Evolutionary conservation across 2,888 invertebrate genomes (phyloP).

Genomic region (Agrochola macilenta): DNA sequence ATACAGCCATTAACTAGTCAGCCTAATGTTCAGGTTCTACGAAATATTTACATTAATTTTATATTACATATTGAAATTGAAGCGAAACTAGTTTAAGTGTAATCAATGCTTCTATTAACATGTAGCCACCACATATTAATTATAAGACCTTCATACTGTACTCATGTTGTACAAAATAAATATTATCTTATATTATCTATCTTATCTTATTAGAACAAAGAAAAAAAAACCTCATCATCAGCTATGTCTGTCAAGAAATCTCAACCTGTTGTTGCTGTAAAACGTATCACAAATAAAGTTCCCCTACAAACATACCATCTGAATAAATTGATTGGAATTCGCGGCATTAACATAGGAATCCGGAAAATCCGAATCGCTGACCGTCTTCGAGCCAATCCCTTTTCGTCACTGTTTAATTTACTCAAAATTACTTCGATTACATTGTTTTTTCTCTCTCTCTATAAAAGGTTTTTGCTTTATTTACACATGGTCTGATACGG

Average conservation of each 20-base stretch:
- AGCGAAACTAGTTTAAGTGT: conserved; percentile 13
- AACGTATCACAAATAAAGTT: conserved; percentile 51
- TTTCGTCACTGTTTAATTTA: conserved; percentile 63
- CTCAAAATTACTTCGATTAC: conserved; percentile 53
- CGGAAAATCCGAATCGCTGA: conserved; percentile 50
- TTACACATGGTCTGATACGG: conserved; percentile 22
- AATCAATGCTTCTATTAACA: too few relatives aligned
- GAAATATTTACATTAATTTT: conserved; percentile 11
- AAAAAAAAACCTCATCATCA: neutral
- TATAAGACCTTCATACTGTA: too few relatives aligned
- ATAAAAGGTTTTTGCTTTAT: conserved; percentile 42
- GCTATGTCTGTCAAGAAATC: conserved; percentile 1
- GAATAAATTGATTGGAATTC: conserved; percentile 66
- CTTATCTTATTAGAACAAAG: too few relatives aligned
- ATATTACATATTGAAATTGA: neutral
- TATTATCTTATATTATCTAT: too few relatives aligned
- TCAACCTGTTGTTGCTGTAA: conserved; percentile 37
- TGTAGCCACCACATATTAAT: too few relatives aligned
- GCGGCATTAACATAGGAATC: conserved; percentile 60
- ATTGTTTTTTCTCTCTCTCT: conserved; percentile 32
- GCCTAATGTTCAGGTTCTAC: conserved; percentile 1
- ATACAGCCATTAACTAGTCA: neutral
- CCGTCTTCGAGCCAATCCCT: conserved; percentile 54
- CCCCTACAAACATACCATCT: conserved; percentile 36
- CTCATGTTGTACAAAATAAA: too few relatives aligned